Evolutionary conservation across 2,888 invertebrate genomes (phyloP).

Genomic region (Cheilosia urbana): DNA sequence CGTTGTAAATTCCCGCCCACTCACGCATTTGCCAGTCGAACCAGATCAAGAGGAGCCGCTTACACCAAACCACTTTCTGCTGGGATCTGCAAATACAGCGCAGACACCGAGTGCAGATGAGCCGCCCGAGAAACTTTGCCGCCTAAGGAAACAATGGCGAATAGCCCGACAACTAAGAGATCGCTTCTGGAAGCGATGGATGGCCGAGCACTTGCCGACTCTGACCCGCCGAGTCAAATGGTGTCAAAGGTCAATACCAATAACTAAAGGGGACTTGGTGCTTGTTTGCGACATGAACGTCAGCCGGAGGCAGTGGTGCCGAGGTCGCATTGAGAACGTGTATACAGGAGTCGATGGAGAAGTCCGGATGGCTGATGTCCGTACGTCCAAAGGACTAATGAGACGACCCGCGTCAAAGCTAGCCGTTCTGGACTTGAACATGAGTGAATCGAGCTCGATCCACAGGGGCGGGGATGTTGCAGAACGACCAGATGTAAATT

Average conservation of each 20-base stretch:
- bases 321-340: slow-evolving; percentile 1
- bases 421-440: neutral
- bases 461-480: neutral
- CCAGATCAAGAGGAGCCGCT: slow-evolving; percentile 30
- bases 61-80: slow-evolving; percentile 25
- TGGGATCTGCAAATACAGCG: slow-evolving; percentile 17
- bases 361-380: slow-evolving; percentile 6
- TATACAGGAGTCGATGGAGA: slow-evolving; percentile 26
- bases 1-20: slow-evolving; percentile 37
- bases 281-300: slow-evolving; percentile 35
- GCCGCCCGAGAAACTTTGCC: slow-evolving; percentile 3
- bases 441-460: neutral
- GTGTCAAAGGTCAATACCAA: slow-evolving; percentile 5
- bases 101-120: slow-evolving; percentile 11
- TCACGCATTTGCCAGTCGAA: slow-evolving; percentile 26
- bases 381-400: neutral
- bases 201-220: slow-evolving; percentile 26
- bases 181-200: slow-evolving; percentile 22
- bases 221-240: slow-evolving; percentile 36
- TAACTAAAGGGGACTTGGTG: slow-evolving; percentile 10
- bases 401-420: neutral
- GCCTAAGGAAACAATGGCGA: slow-evolving; percentile 26
- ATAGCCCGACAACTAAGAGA: slow-evolving; percentile 26
- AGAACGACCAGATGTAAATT: no score
- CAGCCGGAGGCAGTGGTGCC: slow-evolving; percentile 18